These are phyloP conservation scores for Kryptopterus vitreolus DNA, from an alignment of 2,797 vertebrate species.

Conservation along the genomic window DNA sequence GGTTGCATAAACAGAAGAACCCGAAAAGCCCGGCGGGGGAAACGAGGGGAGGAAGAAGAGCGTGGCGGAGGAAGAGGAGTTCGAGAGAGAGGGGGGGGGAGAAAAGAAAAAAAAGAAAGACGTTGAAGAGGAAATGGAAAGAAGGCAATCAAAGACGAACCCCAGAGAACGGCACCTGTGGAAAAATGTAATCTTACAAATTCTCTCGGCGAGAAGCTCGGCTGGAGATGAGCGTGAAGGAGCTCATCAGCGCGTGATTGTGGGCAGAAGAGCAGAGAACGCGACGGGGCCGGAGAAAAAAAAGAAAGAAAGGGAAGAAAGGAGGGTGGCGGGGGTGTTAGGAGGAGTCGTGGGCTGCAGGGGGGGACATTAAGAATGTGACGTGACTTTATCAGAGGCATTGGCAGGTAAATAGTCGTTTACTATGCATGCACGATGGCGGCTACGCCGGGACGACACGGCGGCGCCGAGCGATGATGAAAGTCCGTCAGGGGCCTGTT, in stretches of 20 bases:
- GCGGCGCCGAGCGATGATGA: slow-evolving; percentile 79
- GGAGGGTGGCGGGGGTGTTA: slow-evolving; percentile 59
- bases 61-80: slow-evolving; percentile 55
- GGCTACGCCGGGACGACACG: slow-evolving; percentile 81
- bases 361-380: slow-evolving; percentile 60
- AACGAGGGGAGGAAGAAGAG: slow-evolving; percentile 49
- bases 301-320: slow-evolving; percentile 32
- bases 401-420: slow-evolving; percentile 90
- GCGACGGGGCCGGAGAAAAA: slow-evolving; percentile 57
- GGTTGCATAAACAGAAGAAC: slow-evolving; percentile 93
- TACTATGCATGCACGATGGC: slow-evolving; percentile 88
- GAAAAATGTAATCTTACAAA: slow-evolving; percentile 79
- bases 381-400: slow-evolving; percentile 83
- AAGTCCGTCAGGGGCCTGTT: slow-evolving; percentile 76
- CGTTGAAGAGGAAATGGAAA: slow-evolving; percentile 35
- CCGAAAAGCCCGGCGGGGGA: slow-evolving; percentile 80
- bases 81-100: slow-evolving; percentile 32
- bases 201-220: slow-evolving; percentile 70
- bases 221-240: slow-evolving; percentile 63
- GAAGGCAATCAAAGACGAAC: slow-evolving; percentile 87
- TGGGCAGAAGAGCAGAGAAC: slow-evolving; percentile 58
- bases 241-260: slow-evolving; percentile 83
- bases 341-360: no score
- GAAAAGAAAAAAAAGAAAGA: background rate
- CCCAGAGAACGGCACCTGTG: slow-evolving; percentile 79